Evolutionary conservation across 2,888 invertebrate species (phyloP).

Genomic region (Zygogramma bicolorata): DNA sequence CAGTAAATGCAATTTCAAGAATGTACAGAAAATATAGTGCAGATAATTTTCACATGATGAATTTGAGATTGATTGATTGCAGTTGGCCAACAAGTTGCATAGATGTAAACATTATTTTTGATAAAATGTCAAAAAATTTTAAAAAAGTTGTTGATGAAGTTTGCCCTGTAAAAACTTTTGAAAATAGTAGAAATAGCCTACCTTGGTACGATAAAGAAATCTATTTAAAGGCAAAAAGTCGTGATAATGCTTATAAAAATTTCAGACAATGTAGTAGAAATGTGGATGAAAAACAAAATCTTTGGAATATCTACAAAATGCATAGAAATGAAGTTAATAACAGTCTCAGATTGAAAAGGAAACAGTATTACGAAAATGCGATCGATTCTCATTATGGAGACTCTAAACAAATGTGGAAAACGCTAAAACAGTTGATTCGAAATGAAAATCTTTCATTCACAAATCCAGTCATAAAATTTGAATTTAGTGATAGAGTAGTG

Average conservation of each 20-base stretch:
- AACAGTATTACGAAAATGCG: conserved; percentile 6
- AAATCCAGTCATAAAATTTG: no score
- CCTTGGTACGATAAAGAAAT: conserved; percentile 9
- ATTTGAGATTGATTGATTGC: conserved; percentile 2
- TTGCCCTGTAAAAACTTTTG: background rate
- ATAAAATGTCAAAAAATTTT: conserved; percentile 4
- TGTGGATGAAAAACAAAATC: no score
- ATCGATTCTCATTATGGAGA: no score
- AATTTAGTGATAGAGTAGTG: no score
- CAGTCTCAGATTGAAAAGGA: conserved; percentile 7
- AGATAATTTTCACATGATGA: no score
- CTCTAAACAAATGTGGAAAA: no score
- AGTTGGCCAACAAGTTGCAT: conserved; percentile 6
- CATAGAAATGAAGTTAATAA: conserved; percentile 13
- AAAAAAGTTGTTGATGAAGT: no score
- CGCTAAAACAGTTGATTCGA: no score
- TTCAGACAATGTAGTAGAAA: conserved; percentile 6
- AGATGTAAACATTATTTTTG: conserved; percentile 9
- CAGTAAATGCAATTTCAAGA: background rate
- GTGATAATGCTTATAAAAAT: background rate
- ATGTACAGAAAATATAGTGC: no score
- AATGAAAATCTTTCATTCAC: no score
- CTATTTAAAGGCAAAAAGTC: no score
- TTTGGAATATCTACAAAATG: conserved; percentile 8
- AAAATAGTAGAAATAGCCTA: conserved; percentile 10